Evolutionary conservation across 1,140 invertebrate genomes (phyloP).

Genomic region (Andrena cerasifolii): DNA sequence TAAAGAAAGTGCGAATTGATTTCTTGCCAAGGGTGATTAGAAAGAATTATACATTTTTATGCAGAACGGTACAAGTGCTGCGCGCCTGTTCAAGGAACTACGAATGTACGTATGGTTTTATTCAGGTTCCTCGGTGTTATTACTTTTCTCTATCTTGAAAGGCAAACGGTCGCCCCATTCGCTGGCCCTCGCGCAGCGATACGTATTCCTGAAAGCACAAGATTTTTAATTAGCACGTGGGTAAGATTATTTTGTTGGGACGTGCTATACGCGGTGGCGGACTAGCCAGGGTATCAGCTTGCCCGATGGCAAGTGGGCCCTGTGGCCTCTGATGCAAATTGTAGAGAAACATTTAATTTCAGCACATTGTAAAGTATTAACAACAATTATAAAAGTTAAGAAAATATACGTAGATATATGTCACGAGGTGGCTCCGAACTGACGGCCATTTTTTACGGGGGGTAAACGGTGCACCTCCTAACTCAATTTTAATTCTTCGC

Average conservation of each 20-base stretch:
- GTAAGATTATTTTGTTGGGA: too few relatives aligned
- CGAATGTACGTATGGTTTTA: constrained; percentile 40
- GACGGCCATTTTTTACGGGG: too few relatives aligned
- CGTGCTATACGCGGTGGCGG: too few relatives aligned
- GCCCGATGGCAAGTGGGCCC: too few relatives aligned
- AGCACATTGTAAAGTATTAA: constrained; percentile 19
- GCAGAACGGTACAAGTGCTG: neutral
- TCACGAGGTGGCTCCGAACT: too few relatives aligned
- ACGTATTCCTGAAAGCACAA: constrained; percentile 82
- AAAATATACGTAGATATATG: too few relatives aligned
- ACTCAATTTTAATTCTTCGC: too few relatives aligned
- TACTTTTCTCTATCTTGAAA: constrained; percentile 25
- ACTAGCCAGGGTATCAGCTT: too few relatives aligned
- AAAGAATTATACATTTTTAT: neutral
- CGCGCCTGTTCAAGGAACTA: constrained; percentile 6
- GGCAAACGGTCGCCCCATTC: constrained; percentile 90
- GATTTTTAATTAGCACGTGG: too few relatives aligned
- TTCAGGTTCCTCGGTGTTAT: neutral
- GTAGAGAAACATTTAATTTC: neutral
- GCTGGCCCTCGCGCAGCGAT: constrained; percentile 86
- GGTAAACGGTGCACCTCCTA: too few relatives aligned
- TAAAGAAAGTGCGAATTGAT: neutral
- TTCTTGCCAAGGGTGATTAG: neutral
- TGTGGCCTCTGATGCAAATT: too few relatives aligned
- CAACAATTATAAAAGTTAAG: too few relatives aligned